Conservation (phyloP, 2,888 invertebrate genomes). For the Andrena hattorfiana region DNA sequence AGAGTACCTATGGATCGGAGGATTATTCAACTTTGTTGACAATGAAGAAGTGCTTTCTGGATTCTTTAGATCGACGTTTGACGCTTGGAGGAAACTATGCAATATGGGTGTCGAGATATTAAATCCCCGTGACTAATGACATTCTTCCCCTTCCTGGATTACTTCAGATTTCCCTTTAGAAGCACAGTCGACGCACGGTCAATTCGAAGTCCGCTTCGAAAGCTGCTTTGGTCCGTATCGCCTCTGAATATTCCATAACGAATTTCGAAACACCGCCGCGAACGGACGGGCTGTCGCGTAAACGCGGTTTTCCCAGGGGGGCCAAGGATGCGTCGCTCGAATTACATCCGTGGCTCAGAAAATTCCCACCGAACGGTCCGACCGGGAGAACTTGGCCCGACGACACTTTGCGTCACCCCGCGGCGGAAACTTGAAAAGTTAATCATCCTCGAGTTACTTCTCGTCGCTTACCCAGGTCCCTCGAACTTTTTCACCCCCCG, state of each 20-base stretch:
- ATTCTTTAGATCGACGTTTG: neutral
- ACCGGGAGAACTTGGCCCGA: slow-evolving; percentile 19
- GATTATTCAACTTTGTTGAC: too few relatives aligned
- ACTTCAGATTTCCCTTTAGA: too few relatives aligned
- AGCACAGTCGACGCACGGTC: too few relatives aligned
- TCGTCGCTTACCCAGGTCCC: slow-evolving; percentile 36
- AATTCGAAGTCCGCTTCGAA: too few relatives aligned
- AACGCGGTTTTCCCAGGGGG: slow-evolving; percentile 16
- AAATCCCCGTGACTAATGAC: too few relatives aligned
- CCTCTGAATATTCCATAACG: slow-evolving; percentile 3
- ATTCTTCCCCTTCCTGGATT: too few relatives aligned
- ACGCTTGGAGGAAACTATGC: neutral
- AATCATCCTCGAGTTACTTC: slow-evolving; percentile 47
- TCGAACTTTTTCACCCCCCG: slow-evolving; percentile 39
- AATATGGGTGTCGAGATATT: too few relatives aligned
- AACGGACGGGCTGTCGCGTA: neutral
- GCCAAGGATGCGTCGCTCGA: slow-evolving; percentile 24
- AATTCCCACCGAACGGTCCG: neutral
- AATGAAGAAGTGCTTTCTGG: too few relatives aligned
- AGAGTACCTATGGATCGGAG: too few relatives aligned
- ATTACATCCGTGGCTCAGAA: slow-evolving; percentile 20
- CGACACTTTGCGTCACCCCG: slow-evolving; percentile 34
- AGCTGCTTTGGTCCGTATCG: neutral
- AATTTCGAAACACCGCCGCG: neutral
- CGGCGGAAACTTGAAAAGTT: slow-evolving; percentile 48